Base-by-base conservation (phyloP, 2,113 vertebrate genomes). In the Odocoileus hemionus region DNA sequence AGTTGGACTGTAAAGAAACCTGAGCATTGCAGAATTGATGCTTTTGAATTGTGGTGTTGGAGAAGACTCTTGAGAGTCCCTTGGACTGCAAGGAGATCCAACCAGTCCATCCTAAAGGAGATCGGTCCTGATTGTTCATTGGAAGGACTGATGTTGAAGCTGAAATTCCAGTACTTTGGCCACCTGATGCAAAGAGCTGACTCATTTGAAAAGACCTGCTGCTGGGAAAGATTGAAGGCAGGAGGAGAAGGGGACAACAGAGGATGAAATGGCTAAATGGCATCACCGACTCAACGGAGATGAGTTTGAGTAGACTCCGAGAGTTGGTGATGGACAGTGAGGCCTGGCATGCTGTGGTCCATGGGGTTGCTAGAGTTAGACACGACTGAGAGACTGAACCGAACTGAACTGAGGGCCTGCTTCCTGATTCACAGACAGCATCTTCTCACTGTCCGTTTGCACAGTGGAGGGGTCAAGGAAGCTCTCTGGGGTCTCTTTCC, bases 321-420 rank as follows among this genome's bases (percentile, higher is more conserved):
- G 64, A 70, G 64, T 21, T 70, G 64, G 4, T 70, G 17, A 70
- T 21, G 64, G n/a, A 70, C 64, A 36, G 64, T 7, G 30, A 70
- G n/a, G n/a, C 17, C 64, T 70, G 64, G 17, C 9, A 0, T 36
- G 64, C 19, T 70, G n/a, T 11, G 0, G n/a, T 70, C 19, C 19
- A 23, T 1, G 67, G n/a, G 10, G 4, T 70, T 0, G 0, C 16
- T 11, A 36, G n/a, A 70, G 5, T 36, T 0, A 1, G 67, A 70
- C n/a, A 70, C 0, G 5, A 39, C 33, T 70, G n/a, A 70, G 67
- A 0, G 2, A 39, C n/a, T 70, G 19, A 70, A 36, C n/a, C 21
- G 64, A 70, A 5, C 4, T 70, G 64, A 70, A 70, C 64, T 23
- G 1, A 88, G 43, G 79, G 19, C 39, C 7, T 28, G 19, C 60